A percentile compares a stretch with the other conserved stretches of the same genome.
Conservation (phyloP, 2,888 invertebrate genomes). For the Axea sp. region DNA sequence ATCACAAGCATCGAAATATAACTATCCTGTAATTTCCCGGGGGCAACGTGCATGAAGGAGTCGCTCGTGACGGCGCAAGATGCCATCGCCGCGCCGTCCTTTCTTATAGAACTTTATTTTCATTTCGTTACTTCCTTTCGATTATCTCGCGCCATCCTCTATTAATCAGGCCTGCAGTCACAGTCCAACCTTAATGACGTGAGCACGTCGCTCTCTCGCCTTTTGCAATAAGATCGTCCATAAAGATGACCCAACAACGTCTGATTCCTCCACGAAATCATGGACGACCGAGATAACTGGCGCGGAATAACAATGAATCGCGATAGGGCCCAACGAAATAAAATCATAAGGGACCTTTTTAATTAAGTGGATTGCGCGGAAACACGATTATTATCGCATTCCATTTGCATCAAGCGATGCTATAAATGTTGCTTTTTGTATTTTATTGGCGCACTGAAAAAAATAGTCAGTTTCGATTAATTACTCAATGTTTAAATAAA, state of each 20-base stretch:
- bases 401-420: slow-evolving; percentile 30
- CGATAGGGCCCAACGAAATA: slow-evolving; percentile 40
- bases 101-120: slow-evolving; percentile 70
- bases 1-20: no score
- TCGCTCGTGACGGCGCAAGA: slow-evolving; percentile 65
- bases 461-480: no score
- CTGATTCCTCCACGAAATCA: slow-evolving; percentile 71
- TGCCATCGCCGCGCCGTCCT: slow-evolving; percentile 68
- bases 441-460: no score
- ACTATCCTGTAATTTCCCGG: slow-evolving; percentile 65
- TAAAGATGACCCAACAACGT: slow-evolving; percentile 75
- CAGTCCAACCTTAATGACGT: slow-evolving; percentile 77
- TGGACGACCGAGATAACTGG: slow-evolving; percentile 44
- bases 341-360: slow-evolving; percentile 52
- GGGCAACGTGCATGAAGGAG: slow-evolving; percentile 60
- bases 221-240: slow-evolving; percentile 74
- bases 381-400: slow-evolving; percentile 23
- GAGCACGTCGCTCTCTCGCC: slow-evolving; percentile 66
- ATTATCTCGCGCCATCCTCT: slow-evolving; percentile 78
- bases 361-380: slow-evolving; percentile 52
- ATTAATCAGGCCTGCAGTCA: slow-evolving; percentile 78
- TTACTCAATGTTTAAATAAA: no score
- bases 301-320: slow-evolving; percentile 51
- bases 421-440: slow-evolving; percentile 25
- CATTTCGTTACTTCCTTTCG: slow-evolving; percentile 78